Conservation (phyloP, 2,113 vertebrate species). For the Ammodytes dubius region DNA sequence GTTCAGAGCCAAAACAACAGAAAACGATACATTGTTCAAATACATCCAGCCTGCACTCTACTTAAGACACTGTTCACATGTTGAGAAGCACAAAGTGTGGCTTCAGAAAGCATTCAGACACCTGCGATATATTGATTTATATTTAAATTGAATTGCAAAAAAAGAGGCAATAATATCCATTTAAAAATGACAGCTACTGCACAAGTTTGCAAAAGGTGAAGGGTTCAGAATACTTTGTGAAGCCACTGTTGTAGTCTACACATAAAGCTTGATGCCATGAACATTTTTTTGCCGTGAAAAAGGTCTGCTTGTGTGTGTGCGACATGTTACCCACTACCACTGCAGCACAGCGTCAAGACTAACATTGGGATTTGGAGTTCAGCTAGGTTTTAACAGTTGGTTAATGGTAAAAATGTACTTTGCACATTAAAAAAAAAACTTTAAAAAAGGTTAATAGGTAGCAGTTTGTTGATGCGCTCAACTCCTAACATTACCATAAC, state of each 20-base stretch:
- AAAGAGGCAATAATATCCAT: too few relatives aligned
- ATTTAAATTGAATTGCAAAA: too few relatives aligned
- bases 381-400: not conserved
- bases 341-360: not conserved
- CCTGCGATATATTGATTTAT: too few relatives aligned
- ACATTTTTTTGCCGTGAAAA: not conserved
- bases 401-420: not conserved
- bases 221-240: too few relatives aligned
- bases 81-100: conserved; percentile 12
- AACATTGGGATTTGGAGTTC: not conserved
- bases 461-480: not conserved
- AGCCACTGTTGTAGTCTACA: not conserved
- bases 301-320: not conserved
- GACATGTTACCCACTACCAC: not conserved
- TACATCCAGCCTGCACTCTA: conserved; percentile 11
- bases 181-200: too few relatives aligned
- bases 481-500: not conserved
- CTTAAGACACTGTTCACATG: conserved; percentile 6
- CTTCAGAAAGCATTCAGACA: too few relatives aligned
- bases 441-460: not conserved
- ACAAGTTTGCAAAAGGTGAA: too few relatives aligned
- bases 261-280: conserved; percentile 43
- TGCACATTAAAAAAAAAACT: not conserved
- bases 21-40: conserved; percentile 5
- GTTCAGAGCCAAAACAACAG: conserved; percentile 4